A percentile compares a stretch with the other conserved stretches of the same genome.
Evolutionary conservation across 2,797 vertebrate genomes (phyloP).

Genomic region (Gymnocypris eckloni): DNA sequence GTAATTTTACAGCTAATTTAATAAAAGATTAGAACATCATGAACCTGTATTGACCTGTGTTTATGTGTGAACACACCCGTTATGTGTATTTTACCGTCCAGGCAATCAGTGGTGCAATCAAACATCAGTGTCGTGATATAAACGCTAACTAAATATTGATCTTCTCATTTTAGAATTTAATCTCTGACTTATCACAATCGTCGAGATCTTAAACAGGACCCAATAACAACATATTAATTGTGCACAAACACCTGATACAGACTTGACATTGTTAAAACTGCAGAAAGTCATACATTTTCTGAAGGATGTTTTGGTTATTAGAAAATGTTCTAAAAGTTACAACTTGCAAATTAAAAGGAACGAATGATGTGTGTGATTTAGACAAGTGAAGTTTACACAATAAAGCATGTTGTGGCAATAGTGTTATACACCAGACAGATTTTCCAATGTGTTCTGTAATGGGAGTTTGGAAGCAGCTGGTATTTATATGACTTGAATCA

Average conservation of each 20-base stretch:
- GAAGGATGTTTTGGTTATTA: too few relatives aligned
- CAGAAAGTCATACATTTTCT: too few relatives aligned
- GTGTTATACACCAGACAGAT: conserved; percentile 40
- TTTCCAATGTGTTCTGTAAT: conserved; percentile 36
- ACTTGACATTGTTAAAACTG: too few relatives aligned
- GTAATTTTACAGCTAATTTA: conserved; percentile 7
- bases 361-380: too few relatives aligned
- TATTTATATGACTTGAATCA: conserved; percentile 54
- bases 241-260: too few relatives aligned
- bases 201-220: too few relatives aligned
- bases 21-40: conserved; percentile 25
- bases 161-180: not conserved
- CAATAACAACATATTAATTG: too few relatives aligned
- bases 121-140: not conserved
- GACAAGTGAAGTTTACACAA: too few relatives aligned
- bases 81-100: not conserved
- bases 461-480: conserved; percentile 10
- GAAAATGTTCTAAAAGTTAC: too few relatives aligned
- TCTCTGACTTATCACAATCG: too few relatives aligned
- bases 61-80: conserved; percentile 20
- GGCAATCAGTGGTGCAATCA: not conserved
- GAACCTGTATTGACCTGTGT: conserved; percentile 28
- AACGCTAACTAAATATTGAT: not conserved
- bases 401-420: too few relatives aligned
- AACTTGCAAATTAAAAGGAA: too few relatives aligned